Percentiles rank a stretch among this genome's conserved stretches.
Evolutionary conservation across 2,797 vertebrate genomes (phyloP).

Genomic region (Paramormyrops hopkinsi): DNA sequence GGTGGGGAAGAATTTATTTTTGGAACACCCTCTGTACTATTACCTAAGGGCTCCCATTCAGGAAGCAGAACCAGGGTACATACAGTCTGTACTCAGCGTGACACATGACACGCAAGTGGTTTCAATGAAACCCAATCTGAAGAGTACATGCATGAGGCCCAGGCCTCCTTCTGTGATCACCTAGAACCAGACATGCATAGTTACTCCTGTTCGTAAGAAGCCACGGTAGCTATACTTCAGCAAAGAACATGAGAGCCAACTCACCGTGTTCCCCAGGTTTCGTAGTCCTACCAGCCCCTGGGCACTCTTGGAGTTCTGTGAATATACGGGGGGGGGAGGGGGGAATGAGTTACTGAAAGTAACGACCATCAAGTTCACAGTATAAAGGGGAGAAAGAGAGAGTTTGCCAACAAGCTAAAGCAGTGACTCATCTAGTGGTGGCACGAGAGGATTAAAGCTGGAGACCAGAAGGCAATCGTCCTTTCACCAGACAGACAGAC

Average conservation of each 20-base stretch:
- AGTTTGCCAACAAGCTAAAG: neutral
- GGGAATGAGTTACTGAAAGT: neutral
- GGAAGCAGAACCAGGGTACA: neutral
- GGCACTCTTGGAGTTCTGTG: slow-evolving; percentile 78
- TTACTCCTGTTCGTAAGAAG: neutral
- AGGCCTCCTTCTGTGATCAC: neutral
- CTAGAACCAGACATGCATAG: neutral
- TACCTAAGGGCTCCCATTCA: neutral
- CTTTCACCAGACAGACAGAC: neutral
- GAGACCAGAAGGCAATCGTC: neutral
- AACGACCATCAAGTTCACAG: neutral
- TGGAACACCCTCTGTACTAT: neutral
- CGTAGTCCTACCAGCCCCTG: slow-evolving; percentile 87
- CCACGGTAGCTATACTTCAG: neutral
- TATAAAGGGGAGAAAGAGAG: neutral
- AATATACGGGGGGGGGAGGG: slow-evolving; percentile 27
- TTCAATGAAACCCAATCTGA: neutral
- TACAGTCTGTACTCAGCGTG: neutral
- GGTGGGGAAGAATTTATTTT: neutral
- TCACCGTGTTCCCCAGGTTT: slow-evolving; percentile 95
- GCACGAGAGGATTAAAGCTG: neutral
- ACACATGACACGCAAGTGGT: neutral
- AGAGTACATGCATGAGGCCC: neutral
- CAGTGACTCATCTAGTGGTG: neutral
- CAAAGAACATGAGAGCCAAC: slow-evolving; percentile 32